phyloP scores from a whole-genome alignment of 2,888 invertebrate genomes.

The Cylloceria caligata region DNA sequence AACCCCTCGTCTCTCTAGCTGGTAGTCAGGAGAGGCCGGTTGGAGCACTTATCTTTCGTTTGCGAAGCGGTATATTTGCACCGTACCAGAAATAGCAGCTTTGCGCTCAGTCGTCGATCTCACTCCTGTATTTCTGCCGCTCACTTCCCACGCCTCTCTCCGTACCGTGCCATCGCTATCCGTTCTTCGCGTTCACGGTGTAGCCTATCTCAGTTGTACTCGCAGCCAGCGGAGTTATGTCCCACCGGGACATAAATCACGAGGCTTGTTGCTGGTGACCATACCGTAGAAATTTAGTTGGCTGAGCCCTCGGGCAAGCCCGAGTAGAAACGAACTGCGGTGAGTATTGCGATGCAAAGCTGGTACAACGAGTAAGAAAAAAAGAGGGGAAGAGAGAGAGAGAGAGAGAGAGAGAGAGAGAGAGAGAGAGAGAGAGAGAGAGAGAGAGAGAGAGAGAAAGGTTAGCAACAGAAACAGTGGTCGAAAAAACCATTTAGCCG shows the following conservation, averaged over 20 bases:
- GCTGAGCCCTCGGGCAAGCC: conserved; percentile 37
- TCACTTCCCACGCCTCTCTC: conserved; percentile 2
- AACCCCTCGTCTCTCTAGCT: conserved; percentile 51
- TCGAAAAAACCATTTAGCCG: conserved; percentile 68
- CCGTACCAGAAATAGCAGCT: conserved; percentile 62
- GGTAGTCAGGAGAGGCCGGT: conserved; percentile 42
- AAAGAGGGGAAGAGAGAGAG: conserved; percentile 3
- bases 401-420: conserved; percentile 11
- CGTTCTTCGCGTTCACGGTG: neutral
- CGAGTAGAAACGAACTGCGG: conserved; percentile 30
- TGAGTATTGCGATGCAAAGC: conserved; percentile 10
- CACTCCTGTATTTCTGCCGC: conserved; percentile 51
- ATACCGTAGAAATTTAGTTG: conserved; percentile 58
- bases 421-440: conserved; percentile 1
- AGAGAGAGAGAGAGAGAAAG: conserved; percentile 4
- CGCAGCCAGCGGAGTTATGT: conserved; percentile 49
- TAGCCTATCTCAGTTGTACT: conserved; percentile 5
- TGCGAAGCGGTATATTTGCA: conserved; percentile 54
- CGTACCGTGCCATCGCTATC: neutral
- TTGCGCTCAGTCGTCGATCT: conserved; percentile 59
- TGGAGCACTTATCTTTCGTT: conserved; percentile 57
- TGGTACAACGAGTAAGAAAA: conserved; percentile 24
- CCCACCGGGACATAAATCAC: conserved; percentile 62
- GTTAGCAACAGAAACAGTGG: conserved; percentile 13
- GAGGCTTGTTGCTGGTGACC: conserved; percentile 42